Conservation (phyloP, 2,113 vertebrate species). For the Glaucomys volans region DNA sequence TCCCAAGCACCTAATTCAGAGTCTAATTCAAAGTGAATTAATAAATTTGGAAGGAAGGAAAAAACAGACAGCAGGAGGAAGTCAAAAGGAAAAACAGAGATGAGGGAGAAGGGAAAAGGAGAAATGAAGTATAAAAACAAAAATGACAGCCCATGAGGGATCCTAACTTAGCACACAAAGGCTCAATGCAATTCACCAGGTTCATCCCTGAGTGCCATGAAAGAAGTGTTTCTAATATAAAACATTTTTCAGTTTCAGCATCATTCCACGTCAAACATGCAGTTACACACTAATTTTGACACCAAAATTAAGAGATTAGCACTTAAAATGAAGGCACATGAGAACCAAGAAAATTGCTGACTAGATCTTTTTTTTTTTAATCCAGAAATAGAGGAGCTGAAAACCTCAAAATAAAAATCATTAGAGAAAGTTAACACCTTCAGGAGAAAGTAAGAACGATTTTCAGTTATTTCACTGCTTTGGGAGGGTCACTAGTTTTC, state of each 20-base stretch:
- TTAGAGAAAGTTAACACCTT: not conserved
- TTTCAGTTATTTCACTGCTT: not conserved
- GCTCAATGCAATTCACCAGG: not conserved
- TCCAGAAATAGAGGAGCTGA: not conserved
- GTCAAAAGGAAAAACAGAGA: not conserved
- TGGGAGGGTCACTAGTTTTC: not conserved
- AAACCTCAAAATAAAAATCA: slow-evolving; percentile 36
- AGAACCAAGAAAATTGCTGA: slow-evolving; percentile 32
- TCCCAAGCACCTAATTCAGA: not conserved
- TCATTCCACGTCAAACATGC: slow-evolving; percentile 27
- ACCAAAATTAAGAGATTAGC: slow-evolving; percentile 31
- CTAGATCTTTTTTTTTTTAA: not conserved
- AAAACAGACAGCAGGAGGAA: not conserved
- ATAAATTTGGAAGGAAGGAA: not conserved
- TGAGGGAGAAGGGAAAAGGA: not conserved
- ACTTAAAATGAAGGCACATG: slow-evolving; percentile 39
- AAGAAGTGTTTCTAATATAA: not conserved
- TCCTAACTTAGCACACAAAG: not conserved
- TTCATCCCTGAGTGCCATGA: not conserved
- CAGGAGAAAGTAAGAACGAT: not conserved
- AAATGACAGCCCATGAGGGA: not conserved
- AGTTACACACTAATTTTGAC: slow-evolving; percentile 29
- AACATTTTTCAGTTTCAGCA: not conserved
- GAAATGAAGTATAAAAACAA: not conserved
- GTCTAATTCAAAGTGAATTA: not conserved